These are phyloP conservation scores for Mastigias papua DNA, from an alignment of 30 jellyfish, hydroid and myxozoan species.

Conservation along the genomic window DNA sequence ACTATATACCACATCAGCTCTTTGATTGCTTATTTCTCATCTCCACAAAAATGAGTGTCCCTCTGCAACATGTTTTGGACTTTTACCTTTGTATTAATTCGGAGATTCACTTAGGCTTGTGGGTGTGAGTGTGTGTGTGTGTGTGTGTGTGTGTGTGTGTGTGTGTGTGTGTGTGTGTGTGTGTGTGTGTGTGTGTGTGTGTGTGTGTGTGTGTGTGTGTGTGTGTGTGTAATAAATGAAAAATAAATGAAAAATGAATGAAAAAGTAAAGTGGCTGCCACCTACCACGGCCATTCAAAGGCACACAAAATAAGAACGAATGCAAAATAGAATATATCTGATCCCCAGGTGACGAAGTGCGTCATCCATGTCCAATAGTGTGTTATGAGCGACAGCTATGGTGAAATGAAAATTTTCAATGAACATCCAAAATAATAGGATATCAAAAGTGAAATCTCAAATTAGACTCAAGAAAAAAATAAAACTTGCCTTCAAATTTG, in stretches of 20 bases:
- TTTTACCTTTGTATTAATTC: too few relatives aligned
- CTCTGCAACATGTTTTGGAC: too few relatives aligned
- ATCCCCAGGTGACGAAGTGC: slow-evolving; percentile 92
- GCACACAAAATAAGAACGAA: slow-evolving; percentile 87
- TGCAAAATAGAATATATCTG: slow-evolving; percentile 74
- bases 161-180: too few relatives aligned
- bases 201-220: too few relatives aligned
- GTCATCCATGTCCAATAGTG: slow-evolving; percentile 96
- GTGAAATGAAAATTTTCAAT: neutral
- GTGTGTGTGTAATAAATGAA: too few relatives aligned
- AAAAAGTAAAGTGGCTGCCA: neutral
- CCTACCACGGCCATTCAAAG: slow-evolving; percentile 97
- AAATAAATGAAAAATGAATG: neutral
- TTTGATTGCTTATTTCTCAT: too few relatives aligned
- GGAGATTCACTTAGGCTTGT: too few relatives aligned
- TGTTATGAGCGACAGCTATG: slow-evolving; percentile 85
- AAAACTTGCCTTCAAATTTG: slow-evolving; percentile 86
- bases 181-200: too few relatives aligned
- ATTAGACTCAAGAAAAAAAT: neutral
- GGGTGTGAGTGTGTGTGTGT: too few relatives aligned
- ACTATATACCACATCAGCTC: too few relatives aligned
- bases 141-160: too few relatives aligned
- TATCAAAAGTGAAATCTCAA: neutral
- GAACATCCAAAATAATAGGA: neutral
- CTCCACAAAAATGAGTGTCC: too few relatives aligned